phyloP scores from a whole-genome alignment of 2,113 vertebrate genomes.

The Suncus etruscus region DNA sequence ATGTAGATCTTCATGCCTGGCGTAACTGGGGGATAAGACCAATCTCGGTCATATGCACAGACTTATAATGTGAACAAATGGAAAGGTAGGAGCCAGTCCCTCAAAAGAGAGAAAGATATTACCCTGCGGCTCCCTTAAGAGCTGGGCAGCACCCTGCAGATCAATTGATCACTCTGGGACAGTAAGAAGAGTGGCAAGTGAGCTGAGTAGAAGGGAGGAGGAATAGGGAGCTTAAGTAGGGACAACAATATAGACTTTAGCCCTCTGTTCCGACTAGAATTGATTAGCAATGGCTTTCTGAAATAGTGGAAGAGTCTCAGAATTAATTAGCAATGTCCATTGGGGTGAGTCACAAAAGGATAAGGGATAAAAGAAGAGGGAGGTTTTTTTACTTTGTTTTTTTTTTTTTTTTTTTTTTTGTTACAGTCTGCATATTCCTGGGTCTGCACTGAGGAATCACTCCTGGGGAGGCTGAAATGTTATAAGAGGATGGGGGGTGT shows the following conservation, averaged over 20 bases:
- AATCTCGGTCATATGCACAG: constrained; percentile 71
- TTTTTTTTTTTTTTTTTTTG: too few species aligned
- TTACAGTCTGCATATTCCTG: too few species aligned
- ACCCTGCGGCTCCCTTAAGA: neutral
- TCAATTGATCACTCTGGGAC: constrained; percentile 10
- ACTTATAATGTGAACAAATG: neutral
- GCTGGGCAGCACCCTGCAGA: neutral
- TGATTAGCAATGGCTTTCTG: constrained; percentile 46
- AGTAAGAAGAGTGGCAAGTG: neutral
- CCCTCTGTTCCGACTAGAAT: neutral
- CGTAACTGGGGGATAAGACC: constrained; percentile 90
- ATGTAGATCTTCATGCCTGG: constrained; percentile 99
- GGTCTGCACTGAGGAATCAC: too few species aligned
- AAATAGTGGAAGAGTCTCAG: neutral
- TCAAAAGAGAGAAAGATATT: neutral
- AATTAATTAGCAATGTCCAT: constrained; percentile 33
- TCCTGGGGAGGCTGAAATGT: too few species aligned
- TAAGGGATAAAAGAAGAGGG: neutral
- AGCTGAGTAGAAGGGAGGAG: constrained; percentile 9
- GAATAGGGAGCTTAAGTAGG: neutral
- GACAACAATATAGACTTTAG: neutral
- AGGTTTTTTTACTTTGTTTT: too few species aligned
- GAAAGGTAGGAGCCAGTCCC: neutral
- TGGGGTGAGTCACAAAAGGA: neutral
- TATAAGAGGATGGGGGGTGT: too few species aligned